phyloP scores from a whole-genome alignment of 2,113 vertebrate species.

The Perca schrenkii region DNA sequence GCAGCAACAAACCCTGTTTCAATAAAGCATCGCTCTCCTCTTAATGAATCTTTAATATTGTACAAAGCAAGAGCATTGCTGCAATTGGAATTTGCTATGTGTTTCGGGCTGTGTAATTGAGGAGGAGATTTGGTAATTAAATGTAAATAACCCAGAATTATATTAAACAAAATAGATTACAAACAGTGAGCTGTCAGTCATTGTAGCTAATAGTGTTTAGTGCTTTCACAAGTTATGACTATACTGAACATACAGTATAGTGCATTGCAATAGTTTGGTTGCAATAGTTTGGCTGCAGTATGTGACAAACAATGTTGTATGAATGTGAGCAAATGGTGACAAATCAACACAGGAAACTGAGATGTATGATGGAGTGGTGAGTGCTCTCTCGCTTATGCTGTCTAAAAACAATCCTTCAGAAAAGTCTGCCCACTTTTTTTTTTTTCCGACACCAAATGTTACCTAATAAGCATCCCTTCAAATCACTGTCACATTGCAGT shows the following conservation, averaged over 20 bases:
- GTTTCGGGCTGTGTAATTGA: constrained; percentile 33
- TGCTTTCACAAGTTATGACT: background rate
- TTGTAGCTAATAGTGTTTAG: background rate
- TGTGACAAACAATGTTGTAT: constrained; percentile 6
- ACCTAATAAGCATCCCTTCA: constrained; percentile 21
- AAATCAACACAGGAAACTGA: constrained; percentile 24
- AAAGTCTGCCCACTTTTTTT: constrained; percentile 27
- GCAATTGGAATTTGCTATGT: constrained; percentile 26
- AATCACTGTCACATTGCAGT: constrained; percentile 27
- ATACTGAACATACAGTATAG: background rate
- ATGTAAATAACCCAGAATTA: constrained; percentile 47
- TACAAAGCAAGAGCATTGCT: constrained; percentile 27
- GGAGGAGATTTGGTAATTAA: constrained; percentile 41
- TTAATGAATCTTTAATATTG: constrained; percentile 65
- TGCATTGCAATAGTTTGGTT: background rate
- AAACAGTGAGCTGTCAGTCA: background rate
- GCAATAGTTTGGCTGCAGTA: background rate
- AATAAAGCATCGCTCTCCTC: constrained; percentile 20
- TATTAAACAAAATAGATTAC: constrained; percentile 37
- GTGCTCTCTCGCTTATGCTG: background rate
- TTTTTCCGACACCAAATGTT: constrained; percentile 43
- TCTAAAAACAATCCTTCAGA: constrained; percentile 21
- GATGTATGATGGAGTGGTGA: background rate
- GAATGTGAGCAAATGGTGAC: constrained; percentile 34
- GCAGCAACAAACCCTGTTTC: constrained; percentile 42